Evolutionary conservation across 2,888 invertebrate species (phyloP), one percentile per base, ranked within the genome.

Genomic region (Syrista parreyssii): DNA sequence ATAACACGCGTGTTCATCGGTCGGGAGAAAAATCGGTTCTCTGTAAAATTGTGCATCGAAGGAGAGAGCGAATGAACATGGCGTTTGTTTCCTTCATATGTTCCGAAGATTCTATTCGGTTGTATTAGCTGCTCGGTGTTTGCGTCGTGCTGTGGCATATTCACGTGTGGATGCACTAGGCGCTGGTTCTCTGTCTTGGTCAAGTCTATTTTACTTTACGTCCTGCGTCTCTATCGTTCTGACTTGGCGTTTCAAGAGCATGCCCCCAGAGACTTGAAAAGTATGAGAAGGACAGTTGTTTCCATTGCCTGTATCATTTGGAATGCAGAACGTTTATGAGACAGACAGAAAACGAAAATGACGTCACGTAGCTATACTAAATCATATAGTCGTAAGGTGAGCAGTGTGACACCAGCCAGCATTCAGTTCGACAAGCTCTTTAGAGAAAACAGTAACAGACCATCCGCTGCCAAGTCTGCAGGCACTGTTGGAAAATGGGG

Each of bases 401-500:
- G 85, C 82, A 88, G 85, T 84, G 89, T 90, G 76, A 88, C 89
- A 80, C 86, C 89, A 74, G 91, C 94, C 75, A 94, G 93, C 88
- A 94, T 95, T 82, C 94, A 94, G 85, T 95, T 95, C 89, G 95
- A 95, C 88, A 94, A 93, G 86, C 90, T 94, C 81, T 93, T 94
- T 86, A 93, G 96, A 90, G 95, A 95, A 89, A 97, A 96, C 91
- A 96, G 95, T 90, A 97, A 97, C 91, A 95, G 96, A 87, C 97
- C 97, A 12, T 95, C 97, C 76, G 97, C 97, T 77, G 96, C 97
- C 76, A 95, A 97, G 84, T 97, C 97, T 40, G 96, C 97, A 84
- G 98, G 97, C 82, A 97, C 97, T 55, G 96, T 98, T 84, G 98
- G 98, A 85, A 97, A 97, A 93, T 98, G 98, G 97, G 98, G 98